phyloP scores from a whole-genome alignment of 30 jellyfish, hydroid and myxozoan genomes.

The Chrysaora quinquecirrha region DNA sequence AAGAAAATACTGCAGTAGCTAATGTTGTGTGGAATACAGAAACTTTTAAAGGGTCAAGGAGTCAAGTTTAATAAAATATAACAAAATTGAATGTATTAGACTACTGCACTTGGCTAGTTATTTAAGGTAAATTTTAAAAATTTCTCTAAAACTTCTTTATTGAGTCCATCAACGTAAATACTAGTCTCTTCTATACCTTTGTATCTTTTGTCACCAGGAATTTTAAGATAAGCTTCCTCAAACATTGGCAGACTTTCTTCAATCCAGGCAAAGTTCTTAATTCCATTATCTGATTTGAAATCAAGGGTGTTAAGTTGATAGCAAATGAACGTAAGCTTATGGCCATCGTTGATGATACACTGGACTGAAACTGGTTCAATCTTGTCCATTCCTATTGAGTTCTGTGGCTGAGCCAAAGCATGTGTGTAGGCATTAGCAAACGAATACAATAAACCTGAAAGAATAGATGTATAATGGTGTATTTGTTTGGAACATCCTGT shows the following conservation, averaged over 20 bases:
- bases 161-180: constrained; percentile 37
- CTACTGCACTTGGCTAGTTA: too few relatives aligned
- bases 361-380: constrained; percentile 73
- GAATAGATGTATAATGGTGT: not conserved
- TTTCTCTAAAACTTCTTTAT: constrained; percentile 35
- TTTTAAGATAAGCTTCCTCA: constrained; percentile 55
- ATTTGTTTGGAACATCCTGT: too few relatives aligned
- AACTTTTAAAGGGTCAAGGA: too few relatives aligned
- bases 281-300: constrained; percentile 52
- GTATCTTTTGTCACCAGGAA: constrained; percentile 46
- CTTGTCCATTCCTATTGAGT: constrained; percentile 47
- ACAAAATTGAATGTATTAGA: too few relatives aligned
- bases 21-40: too few relatives aligned
- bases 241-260: constrained; percentile 59
- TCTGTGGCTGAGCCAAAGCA: constrained; percentile 48
- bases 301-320: constrained; percentile 83
- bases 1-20: too few relatives aligned
- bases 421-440: constrained; percentile 65
- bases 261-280: constrained; percentile 81
- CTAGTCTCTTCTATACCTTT: constrained; percentile 40
- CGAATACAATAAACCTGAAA: constrained; percentile 45
- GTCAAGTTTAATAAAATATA: too few relatives aligned
- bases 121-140: constrained; percentile 33
- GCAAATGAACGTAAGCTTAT: constrained; percentile 55
- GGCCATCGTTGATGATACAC: constrained; percentile 70